Percentiles rank a stretch among this genome's conserved stretches.
Conservation (phyloP, 1,140 invertebrate species). For the Kradibia gibbosae region DNA sequence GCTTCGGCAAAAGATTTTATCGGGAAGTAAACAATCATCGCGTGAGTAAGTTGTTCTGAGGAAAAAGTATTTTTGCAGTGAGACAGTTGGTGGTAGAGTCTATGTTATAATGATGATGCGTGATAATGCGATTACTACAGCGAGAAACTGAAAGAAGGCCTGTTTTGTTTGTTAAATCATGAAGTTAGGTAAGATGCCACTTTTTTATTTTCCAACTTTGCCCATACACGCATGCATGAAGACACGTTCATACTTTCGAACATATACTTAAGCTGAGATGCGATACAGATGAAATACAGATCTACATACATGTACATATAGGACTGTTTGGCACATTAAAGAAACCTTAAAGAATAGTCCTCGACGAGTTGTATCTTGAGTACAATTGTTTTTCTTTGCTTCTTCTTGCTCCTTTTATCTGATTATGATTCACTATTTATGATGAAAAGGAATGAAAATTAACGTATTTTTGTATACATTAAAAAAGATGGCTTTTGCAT, state of each 20-base stretch:
- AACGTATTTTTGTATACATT: slow-evolving; percentile 25
- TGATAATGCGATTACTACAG: slow-evolving; percentile 56
- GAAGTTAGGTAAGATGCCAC: slow-evolving; percentile 32
- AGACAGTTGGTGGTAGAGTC: background rate
- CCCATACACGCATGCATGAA: background rate
- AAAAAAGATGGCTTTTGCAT: slow-evolving; percentile 32
- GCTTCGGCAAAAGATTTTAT: background rate
- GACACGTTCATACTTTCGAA: background rate
- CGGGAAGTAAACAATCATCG: background rate
- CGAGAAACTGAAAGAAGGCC: slow-evolving; percentile 50
- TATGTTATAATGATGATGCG: slow-evolving; percentile 50
- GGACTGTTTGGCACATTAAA: background rate
- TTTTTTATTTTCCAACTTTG: background rate
- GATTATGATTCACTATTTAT: background rate
- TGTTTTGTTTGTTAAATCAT: slow-evolving; percentile 42
- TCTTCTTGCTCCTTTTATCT: background rate
- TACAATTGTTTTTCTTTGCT: background rate
- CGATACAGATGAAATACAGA: background rate
- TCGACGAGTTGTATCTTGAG: background rate
- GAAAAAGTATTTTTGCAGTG: slow-evolving; percentile 40
- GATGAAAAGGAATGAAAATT: background rate
- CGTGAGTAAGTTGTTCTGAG: background rate
- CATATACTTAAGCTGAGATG: too few relatives aligned
- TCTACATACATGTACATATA: background rate
- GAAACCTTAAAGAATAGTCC: slow-evolving; percentile 3